Percentiles rank a stretch among this genome's conserved stretches.
phyloP scores from a whole-genome alignment of 2,888 invertebrate genomes.

The Coenonympha arcania region DNA sequence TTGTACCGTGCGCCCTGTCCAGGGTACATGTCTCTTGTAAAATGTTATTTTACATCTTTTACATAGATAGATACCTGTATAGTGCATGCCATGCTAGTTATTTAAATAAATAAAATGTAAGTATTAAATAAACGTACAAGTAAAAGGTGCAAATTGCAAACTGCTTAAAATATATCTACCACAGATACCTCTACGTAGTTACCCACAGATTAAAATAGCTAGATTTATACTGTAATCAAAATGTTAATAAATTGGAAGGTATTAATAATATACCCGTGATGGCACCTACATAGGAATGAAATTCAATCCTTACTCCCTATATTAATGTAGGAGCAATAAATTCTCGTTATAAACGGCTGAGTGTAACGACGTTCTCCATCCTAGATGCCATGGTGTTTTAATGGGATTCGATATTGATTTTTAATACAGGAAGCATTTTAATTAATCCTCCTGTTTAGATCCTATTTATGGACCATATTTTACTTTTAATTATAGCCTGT shows the following conservation, averaged over 20 bases:
- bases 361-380: constrained; percentile 6
- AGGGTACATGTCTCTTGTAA: too few relatives aligned
- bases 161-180: too few relatives aligned
- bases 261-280: constrained; percentile 5
- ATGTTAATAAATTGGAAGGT: constrained; percentile 4
- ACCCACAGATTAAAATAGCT: background rate
- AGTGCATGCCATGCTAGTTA: too few relatives aligned
- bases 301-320: constrained; percentile 4
- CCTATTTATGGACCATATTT: constrained; percentile 9
- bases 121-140: too few relatives aligned
- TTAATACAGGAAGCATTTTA: constrained; percentile 21
- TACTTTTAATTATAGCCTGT: constrained; percentile 12
- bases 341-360: constrained; percentile 14
- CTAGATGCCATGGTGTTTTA: constrained; percentile 13
- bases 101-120: too few relatives aligned
- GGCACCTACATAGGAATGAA: background rate
- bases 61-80: too few relatives aligned
- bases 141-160: too few relatives aligned
- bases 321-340: constrained; percentile 15
- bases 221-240: constrained; percentile 2
- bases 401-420: constrained; percentile 23
- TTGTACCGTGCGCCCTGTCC: too few relatives aligned
- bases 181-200: too few relatives aligned
- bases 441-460: constrained; percentile 9
- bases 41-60: too few relatives aligned